Conservation (phyloP, 1,140 invertebrate genomes). For the Lepidurus arcticus region DNA sequence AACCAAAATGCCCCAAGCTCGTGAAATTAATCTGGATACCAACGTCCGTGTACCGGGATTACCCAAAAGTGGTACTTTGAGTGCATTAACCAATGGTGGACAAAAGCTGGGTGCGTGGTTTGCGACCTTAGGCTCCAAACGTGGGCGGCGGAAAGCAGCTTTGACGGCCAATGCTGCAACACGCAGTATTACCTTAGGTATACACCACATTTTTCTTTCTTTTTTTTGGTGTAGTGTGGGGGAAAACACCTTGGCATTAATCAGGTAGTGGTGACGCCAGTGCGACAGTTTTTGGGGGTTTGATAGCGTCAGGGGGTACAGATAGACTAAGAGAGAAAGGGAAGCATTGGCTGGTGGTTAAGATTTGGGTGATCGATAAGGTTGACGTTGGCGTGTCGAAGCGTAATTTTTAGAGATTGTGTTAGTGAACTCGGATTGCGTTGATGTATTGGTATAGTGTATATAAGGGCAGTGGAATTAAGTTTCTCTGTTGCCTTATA, state of each 20-base stretch:
- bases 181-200: constrained; percentile 34
- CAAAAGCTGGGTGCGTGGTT: constrained; percentile 50
- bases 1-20: neutral
- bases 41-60: constrained; percentile 35
- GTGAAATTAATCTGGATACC: constrained; percentile 16
- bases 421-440: no score
- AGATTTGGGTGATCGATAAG: no score
- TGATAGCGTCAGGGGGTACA: no score
- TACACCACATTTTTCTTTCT: constrained; percentile 3
- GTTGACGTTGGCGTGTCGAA: neutral
- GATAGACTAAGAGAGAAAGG: no score
- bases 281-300: no score
- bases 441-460: no score
- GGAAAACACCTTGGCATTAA: no score
- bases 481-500: no score
- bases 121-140: constrained; percentile 44
- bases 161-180: constrained; percentile 31
- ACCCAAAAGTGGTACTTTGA: constrained; percentile 51
- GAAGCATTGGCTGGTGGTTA: no score
- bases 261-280: no score
- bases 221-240: constrained; percentile 6
- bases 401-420: neutral
- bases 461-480: no score
- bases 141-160: constrained; percentile 36
- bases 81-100: constrained; percentile 46